These are phyloP conservation scores for Heliconius himera DNA, from an alignment of 1,140 invertebrate genomes.

Conservation along the genomic window DNA sequence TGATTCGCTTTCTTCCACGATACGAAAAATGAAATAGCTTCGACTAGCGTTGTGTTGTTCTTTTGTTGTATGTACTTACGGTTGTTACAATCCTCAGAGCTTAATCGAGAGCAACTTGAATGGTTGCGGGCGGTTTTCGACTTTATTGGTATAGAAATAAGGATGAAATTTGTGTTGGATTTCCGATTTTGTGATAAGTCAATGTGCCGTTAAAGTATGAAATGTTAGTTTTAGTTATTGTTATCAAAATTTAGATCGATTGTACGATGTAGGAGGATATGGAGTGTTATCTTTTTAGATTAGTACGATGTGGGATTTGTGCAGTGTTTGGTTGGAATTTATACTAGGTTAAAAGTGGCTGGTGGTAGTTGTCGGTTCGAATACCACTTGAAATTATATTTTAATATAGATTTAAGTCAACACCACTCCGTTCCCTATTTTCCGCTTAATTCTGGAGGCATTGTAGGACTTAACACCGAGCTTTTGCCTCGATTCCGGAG, in stretches of 20 bases:
- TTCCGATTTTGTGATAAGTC: background rate
- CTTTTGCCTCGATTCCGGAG: too few relatives aligned
- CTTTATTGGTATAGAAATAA: background rate
- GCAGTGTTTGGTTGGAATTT: background rate
- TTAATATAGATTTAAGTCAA: too few relatives aligned
- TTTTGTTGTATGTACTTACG: conserved; percentile 37
- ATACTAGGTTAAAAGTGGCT: background rate
- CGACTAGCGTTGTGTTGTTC: conserved; percentile 38
- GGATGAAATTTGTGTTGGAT: conserved; percentile 1
- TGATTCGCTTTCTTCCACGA: conserved; percentile 42
- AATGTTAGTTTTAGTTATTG: conserved; percentile 14
- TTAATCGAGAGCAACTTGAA: conserved; percentile 39
- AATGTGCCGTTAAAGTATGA: conserved; percentile 3
- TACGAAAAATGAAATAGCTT: conserved; percentile 40
- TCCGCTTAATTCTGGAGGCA: too few relatives aligned
- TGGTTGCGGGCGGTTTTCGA: conserved; percentile 13
- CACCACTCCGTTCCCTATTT: too few relatives aligned
- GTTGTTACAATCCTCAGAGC: conserved; percentile 35
- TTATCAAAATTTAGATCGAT: conserved; percentile 11
- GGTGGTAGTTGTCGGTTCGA: background rate
- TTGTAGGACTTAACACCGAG: too few relatives aligned
- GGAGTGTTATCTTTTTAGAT: conserved; percentile 2
- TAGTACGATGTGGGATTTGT: background rate
- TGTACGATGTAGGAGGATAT: background rate
- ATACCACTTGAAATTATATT: background rate